Percentiles rank a stretch among this genome's conserved stretches.
These are phyloP conservation scores for Drosophila gunungcola DNA, from an alignment of 1,140 invertebrate species.

Conservation along the genomic window DNA sequence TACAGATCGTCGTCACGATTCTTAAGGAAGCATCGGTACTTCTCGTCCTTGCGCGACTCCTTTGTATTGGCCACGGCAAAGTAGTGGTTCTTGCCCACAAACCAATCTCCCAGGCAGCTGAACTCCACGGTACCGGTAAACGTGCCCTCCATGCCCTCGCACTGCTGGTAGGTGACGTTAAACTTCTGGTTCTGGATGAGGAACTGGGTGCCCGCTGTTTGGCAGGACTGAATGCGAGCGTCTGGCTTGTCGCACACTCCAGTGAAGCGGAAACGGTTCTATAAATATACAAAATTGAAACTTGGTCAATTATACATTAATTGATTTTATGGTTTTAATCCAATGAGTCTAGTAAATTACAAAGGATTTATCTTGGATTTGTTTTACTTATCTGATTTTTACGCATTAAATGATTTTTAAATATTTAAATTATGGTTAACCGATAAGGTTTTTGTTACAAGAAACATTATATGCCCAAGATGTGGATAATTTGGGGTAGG, in stretches of 20 bases:
- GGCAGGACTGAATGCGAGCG: constrained; percentile 96
- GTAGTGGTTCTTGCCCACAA: constrained; percentile 97
- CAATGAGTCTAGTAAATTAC: too few relatives aligned
- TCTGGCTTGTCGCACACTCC: constrained; percentile 95
- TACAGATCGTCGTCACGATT: constrained; percentile 97
- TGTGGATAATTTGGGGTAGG: too few relatives aligned
- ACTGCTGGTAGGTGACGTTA: constrained; percentile 96
- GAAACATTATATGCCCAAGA: too few relatives aligned
- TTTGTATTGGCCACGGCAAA: constrained; percentile 98
- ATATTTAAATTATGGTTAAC: too few relatives aligned
- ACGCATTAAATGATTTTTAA: too few relatives aligned
- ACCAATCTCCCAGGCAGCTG: constrained; percentile 97
- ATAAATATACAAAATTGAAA: not conserved
- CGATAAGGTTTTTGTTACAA: too few relatives aligned
- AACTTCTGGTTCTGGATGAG: constrained; percentile 99
- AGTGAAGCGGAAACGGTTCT: constrained; percentile 94
- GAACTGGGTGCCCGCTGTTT: constrained; percentile 97
- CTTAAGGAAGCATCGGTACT: constrained; percentile 96
- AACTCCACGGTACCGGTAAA: constrained; percentile 96
- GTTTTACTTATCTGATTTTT: too few relatives aligned
- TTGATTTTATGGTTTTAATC: too few relatives aligned
- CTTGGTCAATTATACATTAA: constrained; percentile 2
- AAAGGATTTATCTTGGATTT: too few relatives aligned
- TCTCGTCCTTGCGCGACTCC: constrained; percentile 96
- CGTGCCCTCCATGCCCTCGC: constrained; percentile 92